Base-by-base conservation (phyloP, 1,140 invertebrate genomes). In the Pseudomyrmex flavicornis region DNA sequence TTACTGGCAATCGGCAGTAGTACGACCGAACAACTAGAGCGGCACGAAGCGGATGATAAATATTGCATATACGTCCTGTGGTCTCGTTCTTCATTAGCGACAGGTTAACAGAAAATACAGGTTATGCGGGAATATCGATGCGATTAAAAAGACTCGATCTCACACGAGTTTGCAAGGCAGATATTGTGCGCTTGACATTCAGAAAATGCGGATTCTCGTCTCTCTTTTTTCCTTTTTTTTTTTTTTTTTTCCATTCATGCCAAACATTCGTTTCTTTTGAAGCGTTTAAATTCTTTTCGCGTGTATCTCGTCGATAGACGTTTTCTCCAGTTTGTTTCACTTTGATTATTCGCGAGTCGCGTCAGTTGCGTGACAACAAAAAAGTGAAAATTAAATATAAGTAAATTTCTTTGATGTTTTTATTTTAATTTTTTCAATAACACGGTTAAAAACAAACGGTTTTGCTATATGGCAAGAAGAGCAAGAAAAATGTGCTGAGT, bases 1-100 rank as follows among this genome's bases (percentile, higher is more conserved):
- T 80, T 80, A 15, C 22, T 72, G 54, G 20, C 72, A 80, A 80
- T 72, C 69, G 66, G 12, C 46, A 48, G 54, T 70, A 56, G 13
- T 46, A 59, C 65, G 65, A 48, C 22, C 50, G 48, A 68, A 77
- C 20, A 26, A 52, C 22, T 68, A 22, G 56, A 69, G 35, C 52
- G 54, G 52, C 76, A 80, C 44, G 50, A 48, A 17, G 17, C 10
- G 44, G 26, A 77, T 74, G 46, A 85, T 85, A 83, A 83, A 85
- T 85, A 85, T 83, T 85, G 20, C 66, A 72, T 58, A 15, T 15
- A 20, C 9, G 63, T 10, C 4, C 63, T 26, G 48, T 12, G 48
- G 63, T 75, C 54, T 48, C 52, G 82, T 50, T 58, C 50, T 48
- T 58, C 70, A 61, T 77, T 83, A 72, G 50, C 13, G 50, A 83